Conservation (phyloP, 2,888 invertebrate genomes). For the Vannuccia rotundouncinata region DNA sequence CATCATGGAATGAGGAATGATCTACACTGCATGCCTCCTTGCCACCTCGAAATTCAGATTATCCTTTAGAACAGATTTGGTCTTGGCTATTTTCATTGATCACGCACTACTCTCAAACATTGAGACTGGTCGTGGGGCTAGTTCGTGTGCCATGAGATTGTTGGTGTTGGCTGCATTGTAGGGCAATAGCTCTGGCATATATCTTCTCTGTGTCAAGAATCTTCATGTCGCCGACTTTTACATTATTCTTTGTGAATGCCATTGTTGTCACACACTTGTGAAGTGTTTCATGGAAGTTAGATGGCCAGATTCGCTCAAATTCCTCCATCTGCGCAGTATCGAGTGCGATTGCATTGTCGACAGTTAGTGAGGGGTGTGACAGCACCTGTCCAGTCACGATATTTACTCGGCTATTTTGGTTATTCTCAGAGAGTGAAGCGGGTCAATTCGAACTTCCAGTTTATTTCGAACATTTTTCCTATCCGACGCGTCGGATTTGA, state of each 20-base stretch:
- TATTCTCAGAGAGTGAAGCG: conserved; percentile 22
- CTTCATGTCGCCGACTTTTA: conserved; percentile 35
- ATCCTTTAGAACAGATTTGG: conserved; percentile 38
- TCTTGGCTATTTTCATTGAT: conserved; percentile 19
- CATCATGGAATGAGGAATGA: conserved; percentile 35
- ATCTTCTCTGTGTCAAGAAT: conserved; percentile 38
- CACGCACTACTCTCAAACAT: conserved; percentile 38
- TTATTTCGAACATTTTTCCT: conserved; percentile 9
- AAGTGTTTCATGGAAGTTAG: conserved; percentile 33
- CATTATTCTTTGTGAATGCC: conserved; percentile 32
- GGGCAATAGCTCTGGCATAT: conserved; percentile 37
- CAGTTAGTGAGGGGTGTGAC: conserved; percentile 30
- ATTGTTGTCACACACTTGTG: conserved; percentile 24
- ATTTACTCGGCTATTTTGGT: conserved; percentile 23
- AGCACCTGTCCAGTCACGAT: conserved; percentile 35
- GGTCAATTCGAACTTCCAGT: neutral
- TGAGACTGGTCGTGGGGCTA: conserved; percentile 34
- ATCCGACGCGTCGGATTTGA: conserved; percentile 14
- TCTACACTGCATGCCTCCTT: conserved; percentile 29
- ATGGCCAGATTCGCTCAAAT: conserved; percentile 34
- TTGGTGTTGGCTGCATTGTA: conserved; percentile 30
- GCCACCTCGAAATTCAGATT: conserved; percentile 31
- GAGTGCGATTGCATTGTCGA: conserved; percentile 30
- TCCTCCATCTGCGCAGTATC: conserved; percentile 32
- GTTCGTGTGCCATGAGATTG: conserved; percentile 32